These are phyloP conservation scores for Pseudotriccus pelzelni DNA, from an alignment of 2,797 vertebrate species.

Conservation along the genomic window DNA sequence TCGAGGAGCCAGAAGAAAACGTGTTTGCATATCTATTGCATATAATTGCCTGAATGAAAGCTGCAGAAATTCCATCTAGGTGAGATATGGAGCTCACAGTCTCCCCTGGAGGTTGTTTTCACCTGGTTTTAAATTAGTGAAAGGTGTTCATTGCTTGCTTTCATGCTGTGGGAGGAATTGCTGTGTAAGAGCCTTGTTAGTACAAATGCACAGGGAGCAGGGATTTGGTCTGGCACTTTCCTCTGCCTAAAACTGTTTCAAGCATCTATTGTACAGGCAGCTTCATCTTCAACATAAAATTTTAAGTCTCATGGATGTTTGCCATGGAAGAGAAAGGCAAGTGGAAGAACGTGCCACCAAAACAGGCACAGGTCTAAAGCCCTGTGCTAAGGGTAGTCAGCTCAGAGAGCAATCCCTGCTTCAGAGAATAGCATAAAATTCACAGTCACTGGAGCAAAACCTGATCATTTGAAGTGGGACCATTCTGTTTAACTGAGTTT, in stretches of 20 bases:
- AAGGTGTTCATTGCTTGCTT: background rate
- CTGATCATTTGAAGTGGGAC: background rate
- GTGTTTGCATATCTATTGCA: background rate
- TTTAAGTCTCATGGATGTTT: background rate
- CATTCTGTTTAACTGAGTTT: background rate
- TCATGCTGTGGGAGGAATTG: background rate
- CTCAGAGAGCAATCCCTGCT: background rate
- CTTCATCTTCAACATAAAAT: background rate
- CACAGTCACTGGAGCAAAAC: background rate
- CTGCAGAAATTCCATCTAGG: background rate
- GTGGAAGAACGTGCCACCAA: background rate
- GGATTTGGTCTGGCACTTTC: background rate
- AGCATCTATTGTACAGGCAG: background rate
- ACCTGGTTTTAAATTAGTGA: background rate
- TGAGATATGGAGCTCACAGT: background rate
- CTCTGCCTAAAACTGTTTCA: background rate
- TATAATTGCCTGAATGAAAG: background rate
- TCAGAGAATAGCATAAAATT: background rate
- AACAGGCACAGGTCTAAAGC: background rate
- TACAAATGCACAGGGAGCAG: accelerated
- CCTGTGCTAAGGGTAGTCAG: background rate
- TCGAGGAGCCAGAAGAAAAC: background rate
- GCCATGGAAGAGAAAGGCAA: background rate
- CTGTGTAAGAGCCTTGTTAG: background rate
- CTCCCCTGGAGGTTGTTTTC: background rate